A percentile compares a stretch with the other conserved stretches of the same genome.
phyloP scores from a whole-genome alignment of 2,888 invertebrate genomes.

The Tanypteryx hageni region DNA sequence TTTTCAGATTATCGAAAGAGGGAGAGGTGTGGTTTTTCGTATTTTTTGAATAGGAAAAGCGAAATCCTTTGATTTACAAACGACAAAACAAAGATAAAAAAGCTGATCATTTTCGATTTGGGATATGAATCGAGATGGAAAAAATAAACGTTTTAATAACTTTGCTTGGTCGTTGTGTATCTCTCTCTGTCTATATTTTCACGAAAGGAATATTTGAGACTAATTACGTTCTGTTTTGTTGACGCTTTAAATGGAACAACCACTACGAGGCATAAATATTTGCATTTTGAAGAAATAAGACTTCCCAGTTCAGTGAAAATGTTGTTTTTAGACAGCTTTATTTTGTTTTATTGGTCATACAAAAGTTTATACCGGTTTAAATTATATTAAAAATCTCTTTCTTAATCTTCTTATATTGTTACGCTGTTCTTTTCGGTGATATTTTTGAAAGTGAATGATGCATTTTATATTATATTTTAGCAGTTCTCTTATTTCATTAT shows the following conservation, averaged over 20 bases:
- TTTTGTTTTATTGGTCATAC: no score
- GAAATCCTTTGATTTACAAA: constrained; percentile 52
- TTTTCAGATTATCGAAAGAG: constrained; percentile 6
- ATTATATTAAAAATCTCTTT: no score
- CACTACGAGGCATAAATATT: no score
- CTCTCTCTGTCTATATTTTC: not conserved
- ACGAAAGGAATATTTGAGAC: not conserved
- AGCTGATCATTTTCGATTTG: constrained; percentile 40
- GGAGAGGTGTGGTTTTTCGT: not conserved
- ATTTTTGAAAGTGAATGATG: no score
- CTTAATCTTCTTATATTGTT: no score
- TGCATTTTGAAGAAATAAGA: no score
- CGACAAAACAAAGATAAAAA: constrained; percentile 43
- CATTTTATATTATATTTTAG: no score
- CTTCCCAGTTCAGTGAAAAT: no score
- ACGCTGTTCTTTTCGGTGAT: no score
- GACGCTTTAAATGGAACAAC: not conserved
- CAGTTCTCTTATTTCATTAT: no score
- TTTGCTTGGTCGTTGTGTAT: not conserved
- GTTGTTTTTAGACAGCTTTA: no score
- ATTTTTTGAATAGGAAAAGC: not conserved
- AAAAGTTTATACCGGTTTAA: no score
- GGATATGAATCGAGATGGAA: not conserved
- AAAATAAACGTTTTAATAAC: constrained; percentile 33
- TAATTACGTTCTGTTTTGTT: not conserved